Evolutionary conservation across 1,140 invertebrate species (phyloP), one percentile per base, ranked within the genome.

Genomic region (Drosophila bipectinata): DNA sequence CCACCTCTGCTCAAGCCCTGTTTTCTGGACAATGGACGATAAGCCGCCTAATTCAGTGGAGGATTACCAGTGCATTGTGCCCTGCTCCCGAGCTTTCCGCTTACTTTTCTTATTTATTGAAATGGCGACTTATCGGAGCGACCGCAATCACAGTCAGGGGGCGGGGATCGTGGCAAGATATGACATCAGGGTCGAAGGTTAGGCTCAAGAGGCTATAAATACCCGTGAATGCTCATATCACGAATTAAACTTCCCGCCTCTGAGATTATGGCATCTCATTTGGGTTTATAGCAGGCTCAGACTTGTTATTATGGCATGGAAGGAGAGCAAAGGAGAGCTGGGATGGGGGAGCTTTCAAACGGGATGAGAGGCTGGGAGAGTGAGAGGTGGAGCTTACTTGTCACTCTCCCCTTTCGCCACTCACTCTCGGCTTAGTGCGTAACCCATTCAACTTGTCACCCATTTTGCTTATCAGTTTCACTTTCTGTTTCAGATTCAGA

Each of bases 381-480:
- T 6, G 26, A 7, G 26, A 28, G 21, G 21, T 3, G 21, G 1
- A 21, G 21, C 21, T 21, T 21, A 21, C 21, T 21, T 3, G 21
- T 21, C 15, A n/a, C 7, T 10, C 39, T 32, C 18, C 14, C 10
- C 53, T 12, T 58, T 48, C 30, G 21, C 41, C 39, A 47, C 24
- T 14, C 34, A n/a, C 18, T 21, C 5, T 34, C 18, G 63, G 34
- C 63, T 52, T 44, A 64, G 63, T 26, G 52, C 44, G 59, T 60
- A 72, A 69, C 90, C 81, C 90, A 93, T 90, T 75, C 68, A 74
- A 73, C 68, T 75, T 94, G 93, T 93, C 68, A 75, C 58, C 71
- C 57, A 56, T 62, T 74, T 74, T 44, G 55, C 55, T 72, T 72
- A 72, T 72, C 68, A 71, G 53, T 60, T 71, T 32, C 37, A 72